A percentile compares a stretch with the other conserved stretches of the same genome.
Conservation (phyloP, 2,888 invertebrate species). For the Lamellibrachia columna region DNA sequence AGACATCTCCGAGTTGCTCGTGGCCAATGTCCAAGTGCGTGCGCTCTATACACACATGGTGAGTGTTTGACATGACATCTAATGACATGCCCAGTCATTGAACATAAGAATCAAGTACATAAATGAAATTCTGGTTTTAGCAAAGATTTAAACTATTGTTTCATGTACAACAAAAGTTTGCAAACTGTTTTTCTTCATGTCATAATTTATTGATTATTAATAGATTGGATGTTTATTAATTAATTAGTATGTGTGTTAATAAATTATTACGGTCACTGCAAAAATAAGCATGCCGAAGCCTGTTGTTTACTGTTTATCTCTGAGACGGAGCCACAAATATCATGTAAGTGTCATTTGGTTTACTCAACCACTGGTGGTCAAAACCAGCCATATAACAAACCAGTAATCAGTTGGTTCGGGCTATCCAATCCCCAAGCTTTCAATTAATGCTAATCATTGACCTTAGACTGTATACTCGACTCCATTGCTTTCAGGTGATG, state of each 20-base stretch:
- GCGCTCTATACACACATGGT: conserved; percentile 76
- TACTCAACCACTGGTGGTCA: neutral
- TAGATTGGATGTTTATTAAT: too few species aligned
- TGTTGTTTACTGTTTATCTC: neutral
- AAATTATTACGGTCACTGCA: neutral
- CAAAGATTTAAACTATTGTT: neutral
- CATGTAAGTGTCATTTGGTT: neutral
- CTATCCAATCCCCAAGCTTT: neutral
- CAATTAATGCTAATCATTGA: neutral
- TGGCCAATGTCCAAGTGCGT: conserved; percentile 72
- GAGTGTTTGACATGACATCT: conserved; percentile 61
- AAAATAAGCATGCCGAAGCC: neutral
- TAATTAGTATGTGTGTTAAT: too few species aligned
- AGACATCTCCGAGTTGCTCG: conserved; percentile 73
- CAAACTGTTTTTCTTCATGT: neutral
- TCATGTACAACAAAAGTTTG: neutral
- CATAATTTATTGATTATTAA: neutral
- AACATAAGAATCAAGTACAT: neutral
- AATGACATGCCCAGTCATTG: neutral
- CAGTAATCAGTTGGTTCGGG: neutral
- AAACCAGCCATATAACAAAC: neutral
- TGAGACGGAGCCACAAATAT: neutral
- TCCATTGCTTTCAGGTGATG: neutral
- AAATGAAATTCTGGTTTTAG: neutral
- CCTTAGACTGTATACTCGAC: neutral